phyloP scores from a whole-genome alignment of 2,888 invertebrate species.

The Rhamphomyia laevipes region DNA sequence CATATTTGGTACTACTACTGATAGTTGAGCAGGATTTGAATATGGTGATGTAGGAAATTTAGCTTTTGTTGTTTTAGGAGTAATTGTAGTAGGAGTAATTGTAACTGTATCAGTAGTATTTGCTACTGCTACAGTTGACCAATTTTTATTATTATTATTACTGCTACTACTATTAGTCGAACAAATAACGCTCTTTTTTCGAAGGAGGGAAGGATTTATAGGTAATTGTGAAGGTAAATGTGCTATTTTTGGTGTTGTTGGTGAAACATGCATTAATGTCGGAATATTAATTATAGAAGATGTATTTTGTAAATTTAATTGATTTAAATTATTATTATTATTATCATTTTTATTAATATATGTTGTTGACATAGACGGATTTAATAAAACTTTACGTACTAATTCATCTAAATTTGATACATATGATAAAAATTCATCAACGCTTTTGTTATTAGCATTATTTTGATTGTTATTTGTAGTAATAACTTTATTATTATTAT shows the following conservation, averaged over 20 bases:
- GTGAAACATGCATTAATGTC: background rate
- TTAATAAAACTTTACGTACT: slow-evolving; percentile 33
- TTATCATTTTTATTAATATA: slow-evolving; percentile 19
- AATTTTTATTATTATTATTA: slow-evolving; percentile 12
- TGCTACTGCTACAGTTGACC: slow-evolving; percentile 11
- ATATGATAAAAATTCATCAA: background rate
- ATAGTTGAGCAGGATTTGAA: too few species aligned
- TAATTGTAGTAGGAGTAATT: too few species aligned
- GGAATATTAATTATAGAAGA: background rate
- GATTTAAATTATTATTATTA: background rate
- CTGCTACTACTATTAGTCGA: slow-evolving; percentile 25
- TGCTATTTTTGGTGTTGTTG: background rate
- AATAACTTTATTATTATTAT: background rate
- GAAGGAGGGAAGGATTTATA: slow-evolving; percentile 5
- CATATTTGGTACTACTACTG: background rate
- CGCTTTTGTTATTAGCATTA: background rate
- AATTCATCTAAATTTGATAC: slow-evolving; percentile 11
- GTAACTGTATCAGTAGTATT: slow-evolving; percentile 9
- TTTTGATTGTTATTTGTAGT: background rate
- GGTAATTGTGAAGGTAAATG: background rate
- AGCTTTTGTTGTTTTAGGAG: too few species aligned
- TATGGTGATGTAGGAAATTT: too few species aligned
- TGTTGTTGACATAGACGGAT: slow-evolving; percentile 34
- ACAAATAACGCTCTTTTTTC: slow-evolving; percentile 36
- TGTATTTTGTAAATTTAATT: background rate